phyloP scores from a whole-genome alignment of 2,113 vertebrate genomes.

The Dermatemys mawii region DNA sequence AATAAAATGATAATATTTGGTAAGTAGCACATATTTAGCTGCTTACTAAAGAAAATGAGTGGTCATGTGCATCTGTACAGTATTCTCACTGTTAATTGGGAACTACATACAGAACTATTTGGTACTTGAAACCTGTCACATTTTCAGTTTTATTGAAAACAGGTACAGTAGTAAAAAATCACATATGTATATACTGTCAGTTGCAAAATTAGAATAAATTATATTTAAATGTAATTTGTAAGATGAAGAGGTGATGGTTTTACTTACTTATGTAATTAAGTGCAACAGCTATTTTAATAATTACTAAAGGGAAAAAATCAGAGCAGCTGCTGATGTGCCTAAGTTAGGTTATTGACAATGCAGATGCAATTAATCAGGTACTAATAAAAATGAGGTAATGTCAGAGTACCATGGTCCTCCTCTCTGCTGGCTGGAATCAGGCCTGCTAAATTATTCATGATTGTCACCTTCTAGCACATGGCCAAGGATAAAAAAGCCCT shows the following conservation, averaged over 20 bases:
- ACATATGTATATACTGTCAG: slow-evolving; percentile 15
- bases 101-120: neutral
- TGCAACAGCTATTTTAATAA: slow-evolving; percentile 23
- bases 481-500: neutral
- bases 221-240: slow-evolving; percentile 42
- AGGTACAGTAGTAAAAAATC: neutral
- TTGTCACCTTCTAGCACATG: neutral
- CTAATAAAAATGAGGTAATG: neutral
- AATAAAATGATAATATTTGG: neutral
- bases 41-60: neutral
- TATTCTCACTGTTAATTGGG: neutral
- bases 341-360: slow-evolving; percentile 25
- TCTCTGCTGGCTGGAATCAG: neutral
- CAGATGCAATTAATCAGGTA: neutral
- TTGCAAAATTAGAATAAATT: slow-evolving; percentile 47
- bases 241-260: neutral
- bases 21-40: neutral
- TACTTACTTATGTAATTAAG: slow-evolving; percentile 28
- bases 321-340: neutral
- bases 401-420: neutral
- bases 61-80: neutral
- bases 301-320: slow-evolving; percentile 24
- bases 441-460: neutral
- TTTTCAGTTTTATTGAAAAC: neutral
- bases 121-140: neutral